A percentile compares a stretch with the other conserved stretches of the same genome.
phyloP scores from a whole-genome alignment of 1,140 invertebrate species.

The Reticulitermes speratus region DNA sequence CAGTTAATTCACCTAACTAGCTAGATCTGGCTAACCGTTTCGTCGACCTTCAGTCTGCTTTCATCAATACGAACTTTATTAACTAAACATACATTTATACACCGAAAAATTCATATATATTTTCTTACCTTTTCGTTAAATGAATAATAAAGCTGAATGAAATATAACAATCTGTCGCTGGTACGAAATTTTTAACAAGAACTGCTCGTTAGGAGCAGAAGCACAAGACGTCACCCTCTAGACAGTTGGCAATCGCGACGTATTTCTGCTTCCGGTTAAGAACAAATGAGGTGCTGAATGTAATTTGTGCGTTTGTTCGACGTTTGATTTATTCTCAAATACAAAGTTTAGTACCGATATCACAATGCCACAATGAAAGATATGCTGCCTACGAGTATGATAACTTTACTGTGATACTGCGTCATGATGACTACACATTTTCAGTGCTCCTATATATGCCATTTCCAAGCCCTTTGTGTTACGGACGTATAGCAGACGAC shows the following conservation, averaged over 20 bases:
- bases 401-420: not conserved
- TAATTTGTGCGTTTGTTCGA: not conserved
- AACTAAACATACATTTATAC: not conserved
- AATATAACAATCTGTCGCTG: not conserved
- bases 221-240: conserved; percentile 27
- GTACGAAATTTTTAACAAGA: not conserved
- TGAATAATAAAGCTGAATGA: no score
- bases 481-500: not conserved
- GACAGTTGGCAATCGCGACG: conserved; percentile 27
- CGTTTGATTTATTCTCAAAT: not conserved
- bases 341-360: not conserved
- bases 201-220: conserved; percentile 2
- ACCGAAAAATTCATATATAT: not conserved
- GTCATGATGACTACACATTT: not conserved
- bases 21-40: not conserved
- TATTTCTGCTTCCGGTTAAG: not conserved
- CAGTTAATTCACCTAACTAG: not conserved
- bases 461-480: not conserved
- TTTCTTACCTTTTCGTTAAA: not conserved
- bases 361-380: not conserved
- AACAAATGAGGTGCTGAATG: conserved; percentile 1
- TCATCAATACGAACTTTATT: not conserved
- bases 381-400: not conserved
- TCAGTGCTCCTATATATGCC: not conserved
- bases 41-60: not conserved